Conservation (phyloP, 1,140 invertebrate species). For the Drosophila kurseongensis region DNA sequence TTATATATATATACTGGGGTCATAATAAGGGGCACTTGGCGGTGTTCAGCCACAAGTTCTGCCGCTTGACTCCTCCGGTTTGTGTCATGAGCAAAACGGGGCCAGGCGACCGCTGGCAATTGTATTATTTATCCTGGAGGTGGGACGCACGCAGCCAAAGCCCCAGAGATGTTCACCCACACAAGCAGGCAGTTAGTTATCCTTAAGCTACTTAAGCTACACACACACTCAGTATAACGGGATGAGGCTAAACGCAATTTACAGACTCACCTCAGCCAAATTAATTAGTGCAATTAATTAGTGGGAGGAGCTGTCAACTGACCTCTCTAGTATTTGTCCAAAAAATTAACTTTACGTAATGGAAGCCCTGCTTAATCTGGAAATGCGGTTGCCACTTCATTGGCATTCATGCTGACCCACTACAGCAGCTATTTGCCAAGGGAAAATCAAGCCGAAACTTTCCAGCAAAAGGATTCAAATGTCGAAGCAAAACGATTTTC, state of each 20-base stretch:
- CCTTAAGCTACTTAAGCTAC: constrained; percentile 42
- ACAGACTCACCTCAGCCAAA: constrained; percentile 64
- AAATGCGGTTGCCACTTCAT: constrained; percentile 29
- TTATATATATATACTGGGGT: constrained; percentile 2
- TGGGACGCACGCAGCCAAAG: constrained; percentile 12
- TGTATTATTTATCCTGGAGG: constrained; percentile 28
- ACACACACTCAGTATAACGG: neutral
- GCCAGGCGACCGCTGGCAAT: constrained; percentile 22
- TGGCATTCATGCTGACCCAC: constrained; percentile 37
- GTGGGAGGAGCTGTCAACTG: constrained; percentile 14
- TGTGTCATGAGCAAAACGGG: constrained; percentile 64
- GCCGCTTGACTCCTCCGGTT: constrained; percentile 20
- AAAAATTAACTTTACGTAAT: constrained; percentile 46
- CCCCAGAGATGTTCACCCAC: constrained; percentile 33
- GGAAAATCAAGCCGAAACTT: constrained; percentile 11
- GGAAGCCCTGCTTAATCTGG: constrained; percentile 6
- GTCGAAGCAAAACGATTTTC: constrained; percentile 42
- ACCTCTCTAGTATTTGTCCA: constrained; percentile 14
- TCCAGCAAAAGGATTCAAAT: constrained; percentile 60
- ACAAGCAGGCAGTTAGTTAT: constrained; percentile 14
- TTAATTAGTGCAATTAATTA: constrained; percentile 72
- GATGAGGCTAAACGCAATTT: constrained; percentile 29
- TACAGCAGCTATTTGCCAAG: constrained; percentile 9
- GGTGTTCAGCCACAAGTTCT: constrained; percentile 35
- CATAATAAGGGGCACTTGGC: constrained; percentile 50